A percentile compares a stretch with the other conserved stretches of the same genome.
Evolutionary conservation across 2,113 vertebrate genomes (phyloP).

Genomic region (Neotoma lepida): DNA sequence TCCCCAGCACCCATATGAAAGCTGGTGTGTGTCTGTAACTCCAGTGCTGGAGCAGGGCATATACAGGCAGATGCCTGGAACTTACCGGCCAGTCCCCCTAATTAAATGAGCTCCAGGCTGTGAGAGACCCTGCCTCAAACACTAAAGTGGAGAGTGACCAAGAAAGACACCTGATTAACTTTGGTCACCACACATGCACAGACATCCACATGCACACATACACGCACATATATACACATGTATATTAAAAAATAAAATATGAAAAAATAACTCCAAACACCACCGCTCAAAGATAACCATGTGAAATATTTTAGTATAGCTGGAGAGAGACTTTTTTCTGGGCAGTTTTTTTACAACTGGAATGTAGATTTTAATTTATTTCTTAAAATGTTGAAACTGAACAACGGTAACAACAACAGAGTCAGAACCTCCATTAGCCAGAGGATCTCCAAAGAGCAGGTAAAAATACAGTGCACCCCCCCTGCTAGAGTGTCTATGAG

Average conservation of each 20-base stretch:
- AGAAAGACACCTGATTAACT: neutral
- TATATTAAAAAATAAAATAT: neutral
- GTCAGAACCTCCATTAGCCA: neutral
- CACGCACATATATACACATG: neutral
- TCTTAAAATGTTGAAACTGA: slow-evolving; percentile 39
- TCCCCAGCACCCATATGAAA: neutral
- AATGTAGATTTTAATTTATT: slow-evolving; percentile 41
- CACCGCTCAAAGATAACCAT: neutral
- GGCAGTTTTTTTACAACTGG: slow-evolving; percentile 17
- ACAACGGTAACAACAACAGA: neutral
- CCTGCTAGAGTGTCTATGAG: neutral
- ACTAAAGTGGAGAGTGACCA: neutral
- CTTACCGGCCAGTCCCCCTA: neutral
- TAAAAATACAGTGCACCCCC: neutral
- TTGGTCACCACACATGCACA: neutral
- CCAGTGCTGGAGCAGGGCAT: neutral
- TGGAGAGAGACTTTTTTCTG: slow-evolving; percentile 18
- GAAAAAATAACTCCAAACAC: slow-evolving; percentile 20
- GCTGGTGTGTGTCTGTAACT: neutral
- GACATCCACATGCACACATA: neutral
- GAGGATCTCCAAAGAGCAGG: neutral
- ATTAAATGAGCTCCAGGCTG: neutral
- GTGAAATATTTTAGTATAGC: slow-evolving; percentile 31
- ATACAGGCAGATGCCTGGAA: neutral
- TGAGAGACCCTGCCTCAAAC: neutral